phyloP scores from a whole-genome alignment of 2,797 vertebrate species.

The Coccyzus lansbergi region DNA sequence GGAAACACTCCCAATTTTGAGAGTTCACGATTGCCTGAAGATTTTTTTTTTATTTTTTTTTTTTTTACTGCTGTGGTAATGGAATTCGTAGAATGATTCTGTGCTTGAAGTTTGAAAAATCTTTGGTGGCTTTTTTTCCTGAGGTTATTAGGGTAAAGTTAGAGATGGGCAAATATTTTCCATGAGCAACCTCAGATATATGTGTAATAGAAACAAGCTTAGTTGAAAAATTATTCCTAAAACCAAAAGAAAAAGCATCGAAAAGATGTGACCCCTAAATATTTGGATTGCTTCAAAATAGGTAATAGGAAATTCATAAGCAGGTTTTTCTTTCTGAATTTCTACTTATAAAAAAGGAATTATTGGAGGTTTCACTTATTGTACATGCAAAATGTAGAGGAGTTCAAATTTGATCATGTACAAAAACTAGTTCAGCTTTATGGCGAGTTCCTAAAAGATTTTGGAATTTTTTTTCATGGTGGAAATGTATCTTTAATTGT shows the following conservation, averaged over 20 bases:
- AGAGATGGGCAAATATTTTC: background rate
- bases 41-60: too few species aligned
- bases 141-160: background rate
- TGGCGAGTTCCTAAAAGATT: background rate
- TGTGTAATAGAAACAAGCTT: background rate
- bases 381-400: background rate
- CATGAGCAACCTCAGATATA: fast-evolving
- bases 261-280: background rate
- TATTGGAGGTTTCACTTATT: background rate
- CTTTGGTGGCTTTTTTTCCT: background rate
- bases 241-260: background rate
- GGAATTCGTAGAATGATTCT: background rate
- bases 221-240: background rate
- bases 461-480: background rate
- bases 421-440: background rate
- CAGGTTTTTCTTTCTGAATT: background rate
- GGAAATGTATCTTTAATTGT: background rate
- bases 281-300: background rate
- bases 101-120: background rate
- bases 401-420: background rate
- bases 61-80: background rate
- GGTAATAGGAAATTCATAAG: background rate
- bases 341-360: background rate
- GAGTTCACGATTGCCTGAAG: background rate
- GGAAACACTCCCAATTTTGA: background rate